Evolutionary conservation across 2,797 vertebrate species (phyloP), one percentile per base, ranked within the genome.

Genomic region (Eurystomus glaucurus): DNA sequence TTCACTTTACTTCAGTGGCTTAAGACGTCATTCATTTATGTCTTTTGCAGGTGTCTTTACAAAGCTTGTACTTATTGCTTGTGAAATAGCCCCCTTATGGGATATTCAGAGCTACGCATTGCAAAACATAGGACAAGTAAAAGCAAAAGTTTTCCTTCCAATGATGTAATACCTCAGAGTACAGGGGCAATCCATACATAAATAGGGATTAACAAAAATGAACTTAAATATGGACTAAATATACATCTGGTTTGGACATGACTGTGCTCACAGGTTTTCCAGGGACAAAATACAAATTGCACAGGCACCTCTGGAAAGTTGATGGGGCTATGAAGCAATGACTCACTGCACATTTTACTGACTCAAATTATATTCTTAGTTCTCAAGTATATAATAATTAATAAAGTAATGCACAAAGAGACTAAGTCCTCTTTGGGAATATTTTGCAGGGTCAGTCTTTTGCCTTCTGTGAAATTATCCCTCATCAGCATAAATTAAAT

Each of bases 71-170:
- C 28, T 33, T 58, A 51, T 2, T 51, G 8, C 46, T 85, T 72
- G 54, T 72, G 83, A 91, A 96, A 92, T 28, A 88, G 18, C 20
- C 20, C 15, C 25, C 55, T 79, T 26, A 31, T 9, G 37, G 41
- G 50, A 61, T 54, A 61, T 52, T 75, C 10, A 20, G 6, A 51
- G n/a, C 25, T 45, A 52, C 22, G 57, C 25, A 29, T 35, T 51
- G 66, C 26, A 92, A 92, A 93, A 68, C 54, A 46, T 8, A 75
- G 46, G 37, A 78, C 83, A 81, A 55, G 28, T 72, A n/a, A 69
- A 85, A 83, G 69, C 80, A n/a, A 69, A 85, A 83, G 69, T 83
- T 94, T 91, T 75, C 31, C 45, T 90, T 70, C 15, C 48, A 76
- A 66, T 37, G 16, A 62, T 51, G 26, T 54, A 84, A 86, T 16